A percentile compares a stretch with the other conserved stretches of the same genome.
Evolutionary conservation across 2,888 invertebrate species (phyloP).

Genomic region (Bembecia ichneumoniformis): DNA sequence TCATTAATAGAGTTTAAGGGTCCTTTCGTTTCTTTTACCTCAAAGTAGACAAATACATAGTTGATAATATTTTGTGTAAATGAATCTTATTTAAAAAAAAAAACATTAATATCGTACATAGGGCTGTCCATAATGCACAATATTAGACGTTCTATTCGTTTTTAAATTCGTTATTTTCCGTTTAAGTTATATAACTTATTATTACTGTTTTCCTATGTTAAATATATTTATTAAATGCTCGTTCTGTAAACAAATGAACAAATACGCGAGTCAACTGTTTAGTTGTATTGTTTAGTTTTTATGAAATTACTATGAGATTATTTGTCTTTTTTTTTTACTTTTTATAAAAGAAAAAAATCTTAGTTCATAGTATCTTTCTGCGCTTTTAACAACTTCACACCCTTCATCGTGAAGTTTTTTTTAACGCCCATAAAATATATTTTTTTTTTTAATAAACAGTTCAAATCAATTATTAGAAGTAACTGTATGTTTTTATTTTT

Average conservation of each 20-base stretch:
- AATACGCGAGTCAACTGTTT: not conserved
- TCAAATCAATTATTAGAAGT: not conserved
- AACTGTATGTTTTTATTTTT: constrained; percentile 30
- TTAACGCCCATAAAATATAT: not conserved
- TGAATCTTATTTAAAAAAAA: constrained; percentile 7
- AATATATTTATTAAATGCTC: constrained; percentile 11
- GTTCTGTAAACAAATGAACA: not conserved
- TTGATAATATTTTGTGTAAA: not conserved
- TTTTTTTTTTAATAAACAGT: not conserved
- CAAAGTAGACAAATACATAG: constrained; percentile 14
- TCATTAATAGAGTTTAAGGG: constrained; percentile 42
- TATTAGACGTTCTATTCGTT: constrained; percentile 21
- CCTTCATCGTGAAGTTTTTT: not conserved
- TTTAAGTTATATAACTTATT: constrained; percentile 42
- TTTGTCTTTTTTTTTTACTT: constrained; percentile 52
- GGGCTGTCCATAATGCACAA: constrained; percentile 51
- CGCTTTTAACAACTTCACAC: not conserved
- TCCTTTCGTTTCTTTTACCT: constrained; percentile 52
- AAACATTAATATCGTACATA: constrained; percentile 14
- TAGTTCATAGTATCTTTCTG: constrained; percentile 31
- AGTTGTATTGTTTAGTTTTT: not conserved
- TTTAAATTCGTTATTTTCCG: constrained; percentile 31
- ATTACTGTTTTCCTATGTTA: constrained; percentile 41
- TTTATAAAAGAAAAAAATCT: constrained; percentile 37
- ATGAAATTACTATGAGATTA: constrained; percentile 70